Base-by-base conservation (phyloP, 2,888 invertebrate genomes). In the Yponomeuta malinellus region DNA sequence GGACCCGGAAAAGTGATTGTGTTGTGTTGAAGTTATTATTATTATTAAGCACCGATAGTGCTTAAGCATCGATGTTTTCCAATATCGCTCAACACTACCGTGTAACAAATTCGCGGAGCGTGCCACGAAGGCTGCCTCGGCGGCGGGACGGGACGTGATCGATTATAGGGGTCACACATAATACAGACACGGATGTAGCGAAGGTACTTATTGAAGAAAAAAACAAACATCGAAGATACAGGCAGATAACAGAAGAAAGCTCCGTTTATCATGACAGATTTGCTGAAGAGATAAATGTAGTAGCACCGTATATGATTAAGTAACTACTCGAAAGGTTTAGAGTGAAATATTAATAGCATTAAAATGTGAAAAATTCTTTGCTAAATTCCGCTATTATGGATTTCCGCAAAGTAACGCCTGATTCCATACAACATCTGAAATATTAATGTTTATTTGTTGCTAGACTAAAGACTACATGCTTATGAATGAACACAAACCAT, bases 91-190 rank as follows among this genome's bases (percentile, higher is more conserved):
- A 15, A 2, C 52, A 9, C 52, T 64, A 63, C 63, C 63, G 64
- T 29, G 64, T 64, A 64, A 23, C 64, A 10, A 64, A 64, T 64
- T n/a, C 64, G 23, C 64, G 31, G 64, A n/a, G 23, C 64, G 23
- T 64, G 64, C 52, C 52, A 12, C 52, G 15, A 59, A 59, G 15
- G 52, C 52, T 59, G 52, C 52, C 43, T 43, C 43, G 43, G 43
- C 43, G 43, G 43, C 43, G 43, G 43, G 43, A 59, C 52, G 52
- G 52, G 52, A 59, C 52, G 52, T 59, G 52, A 59, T 15, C 52
- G 52, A 59, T 15, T 59, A 59, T 59, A 12, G 52, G 52, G 52
- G 52, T 59, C 52, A 59, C 52, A 59, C 52, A 15, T 12, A 59
- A 12, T 3, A 2, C 52, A 59, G 52, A 59, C 52, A 12, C 52